Evolutionary conservation across 2,888 invertebrate species (phyloP).

Genomic region (Cantharis lateralis): DNA sequence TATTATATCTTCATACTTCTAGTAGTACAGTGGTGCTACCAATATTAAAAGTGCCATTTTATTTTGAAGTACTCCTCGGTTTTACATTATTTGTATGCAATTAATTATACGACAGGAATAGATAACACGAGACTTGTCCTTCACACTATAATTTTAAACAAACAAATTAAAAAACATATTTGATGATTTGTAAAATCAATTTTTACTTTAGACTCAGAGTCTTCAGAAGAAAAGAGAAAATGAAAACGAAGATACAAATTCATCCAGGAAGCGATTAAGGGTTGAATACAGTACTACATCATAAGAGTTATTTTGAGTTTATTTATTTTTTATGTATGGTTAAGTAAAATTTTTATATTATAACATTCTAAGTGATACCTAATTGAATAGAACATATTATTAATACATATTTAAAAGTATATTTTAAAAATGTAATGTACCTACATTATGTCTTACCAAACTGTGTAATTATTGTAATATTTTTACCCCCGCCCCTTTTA

Average conservation of each 20-base stretch:
- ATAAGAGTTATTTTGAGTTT: background rate
- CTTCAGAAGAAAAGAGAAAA: slow-evolving; percentile 51
- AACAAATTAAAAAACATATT: background rate
- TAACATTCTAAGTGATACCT: background rate
- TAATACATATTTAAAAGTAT: background rate
- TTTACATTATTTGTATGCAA: too few relatives aligned
- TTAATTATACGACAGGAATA: too few relatives aligned
- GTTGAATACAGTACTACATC: slow-evolving; percentile 38
- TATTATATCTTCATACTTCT: too few relatives aligned
- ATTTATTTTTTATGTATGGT: background rate
- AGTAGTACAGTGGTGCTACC: too few relatives aligned
- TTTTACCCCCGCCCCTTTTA: background rate
- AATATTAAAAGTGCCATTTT: too few relatives aligned
- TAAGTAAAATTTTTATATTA: background rate
- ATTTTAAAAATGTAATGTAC: background rate
- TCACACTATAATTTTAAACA: too few relatives aligned
- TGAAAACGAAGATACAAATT: slow-evolving; percentile 45
- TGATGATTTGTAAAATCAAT: background rate
- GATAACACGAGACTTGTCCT: too few relatives aligned
- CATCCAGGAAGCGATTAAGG: slow-evolving; percentile 49
- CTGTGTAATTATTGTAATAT: background rate
- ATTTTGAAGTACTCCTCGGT: too few relatives aligned
- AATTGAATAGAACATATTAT: background rate
- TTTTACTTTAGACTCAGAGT: slow-evolving; percentile 35
- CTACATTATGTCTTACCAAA: background rate